Conservation (phyloP, 2,797 vertebrate genomes). For the Chromis chromis region DNA sequence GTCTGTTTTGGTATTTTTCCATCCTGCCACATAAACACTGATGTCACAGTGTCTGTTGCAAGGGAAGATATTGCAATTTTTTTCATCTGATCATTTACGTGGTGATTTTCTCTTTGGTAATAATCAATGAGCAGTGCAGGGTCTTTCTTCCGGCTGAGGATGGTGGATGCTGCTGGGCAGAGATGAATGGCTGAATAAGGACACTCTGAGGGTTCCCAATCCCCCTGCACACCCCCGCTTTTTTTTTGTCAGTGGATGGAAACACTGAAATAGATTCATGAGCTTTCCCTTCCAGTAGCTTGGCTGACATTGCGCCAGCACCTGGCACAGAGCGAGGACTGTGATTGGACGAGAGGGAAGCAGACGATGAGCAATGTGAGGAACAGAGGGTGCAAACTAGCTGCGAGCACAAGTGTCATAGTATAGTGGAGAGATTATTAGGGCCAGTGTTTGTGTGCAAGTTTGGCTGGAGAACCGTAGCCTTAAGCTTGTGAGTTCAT, state of each 20-base stretch:
- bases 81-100: constrained; percentile 40
- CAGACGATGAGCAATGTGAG: constrained; percentile 49
- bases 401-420: constrained; percentile 17
- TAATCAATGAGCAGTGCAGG: constrained; percentile 48
- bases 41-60: constrained; percentile 55
- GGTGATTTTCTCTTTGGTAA: constrained; percentile 65
- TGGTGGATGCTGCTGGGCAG: constrained; percentile 41
- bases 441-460: not conserved
- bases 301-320: constrained; percentile 49
- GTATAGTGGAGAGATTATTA: constrained; percentile 27
- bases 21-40: constrained; percentile 56
- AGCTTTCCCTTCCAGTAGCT: constrained; percentile 54
- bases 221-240: constrained; percentile 26
- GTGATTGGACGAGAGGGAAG: constrained; percentile 40
- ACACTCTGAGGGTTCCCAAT: constrained; percentile 46
- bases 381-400: constrained; percentile 26
- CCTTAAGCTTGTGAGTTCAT: constrained; percentile 1
- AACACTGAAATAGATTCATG: constrained; percentile 70
- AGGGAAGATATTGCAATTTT: constrained; percentile 43
- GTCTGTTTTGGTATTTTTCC: constrained; percentile 58
- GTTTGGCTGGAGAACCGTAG: constrained; percentile 1
- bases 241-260: constrained; percentile 55
- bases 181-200: constrained; percentile 62
- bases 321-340: constrained; percentile 45
- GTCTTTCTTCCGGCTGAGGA: constrained; percentile 34